Conservation (phyloP, 2,797 vertebrate species). For the Bryconaethiops microstoma region DNA sequence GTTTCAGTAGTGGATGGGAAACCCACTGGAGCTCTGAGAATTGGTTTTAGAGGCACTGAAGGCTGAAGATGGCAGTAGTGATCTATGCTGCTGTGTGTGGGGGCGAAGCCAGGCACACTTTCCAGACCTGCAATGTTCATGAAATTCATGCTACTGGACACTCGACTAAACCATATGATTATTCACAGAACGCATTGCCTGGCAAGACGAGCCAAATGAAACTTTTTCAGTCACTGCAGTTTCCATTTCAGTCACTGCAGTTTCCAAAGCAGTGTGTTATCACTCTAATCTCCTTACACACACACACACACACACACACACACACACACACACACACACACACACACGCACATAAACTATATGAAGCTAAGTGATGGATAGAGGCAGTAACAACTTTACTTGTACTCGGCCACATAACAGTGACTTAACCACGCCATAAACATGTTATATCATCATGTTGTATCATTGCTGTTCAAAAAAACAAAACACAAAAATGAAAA, state of each 20-base stretch:
- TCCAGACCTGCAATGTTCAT: background rate
- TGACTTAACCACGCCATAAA: too few species aligned
- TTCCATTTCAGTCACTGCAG: background rate
- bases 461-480: too few species aligned
- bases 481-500: too few species aligned
- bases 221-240: background rate
- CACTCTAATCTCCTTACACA: too few species aligned
- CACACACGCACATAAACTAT: too few species aligned
- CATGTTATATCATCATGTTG: too few species aligned
- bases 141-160: background rate
- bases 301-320: too few species aligned
- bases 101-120: background rate
- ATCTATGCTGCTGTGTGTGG: slow-evolving; percentile 13
- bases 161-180: background rate
- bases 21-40: background rate
- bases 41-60: background rate
- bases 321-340: too few species aligned
- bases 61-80: slow-evolving; percentile 60
- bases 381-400: too few species aligned
- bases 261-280: too few species aligned
- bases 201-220: background rate
- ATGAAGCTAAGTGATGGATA: too few species aligned
- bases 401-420: too few species aligned
- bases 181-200: background rate
- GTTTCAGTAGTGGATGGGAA: background rate